Conservation (phyloP, 2,888 invertebrate genomes). For the Reticulitermes lucifugus region DNA sequence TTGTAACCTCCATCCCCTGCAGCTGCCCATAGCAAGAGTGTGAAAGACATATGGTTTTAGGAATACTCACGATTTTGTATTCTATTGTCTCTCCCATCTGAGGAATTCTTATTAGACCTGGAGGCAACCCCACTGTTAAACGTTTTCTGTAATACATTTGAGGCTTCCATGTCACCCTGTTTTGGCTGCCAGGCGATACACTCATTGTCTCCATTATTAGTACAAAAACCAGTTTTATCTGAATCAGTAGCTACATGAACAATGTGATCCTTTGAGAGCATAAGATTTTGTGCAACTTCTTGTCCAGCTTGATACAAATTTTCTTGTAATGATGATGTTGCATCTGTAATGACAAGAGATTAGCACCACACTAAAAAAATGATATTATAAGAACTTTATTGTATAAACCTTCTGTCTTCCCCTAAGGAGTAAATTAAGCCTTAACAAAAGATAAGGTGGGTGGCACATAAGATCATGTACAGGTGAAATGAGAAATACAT, state of each 20-base stretch:
- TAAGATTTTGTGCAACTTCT: not conserved
- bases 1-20: too few species aligned
- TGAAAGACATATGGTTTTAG: too few species aligned
- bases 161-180: not conserved
- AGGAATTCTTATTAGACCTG: constrained; percentile 6
- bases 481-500: too few species aligned
- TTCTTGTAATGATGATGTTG: constrained; percentile 29
- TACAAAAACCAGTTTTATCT: constrained; percentile 7
- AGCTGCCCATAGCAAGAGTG: too few species aligned
- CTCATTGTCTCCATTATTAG: not conserved
- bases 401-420: not conserved
- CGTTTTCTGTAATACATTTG: not conserved
- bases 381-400: not conserved
- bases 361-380: too few species aligned
- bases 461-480: too few species aligned
- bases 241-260: not conserved
- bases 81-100: not conserved
- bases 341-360: constrained; percentile 26
- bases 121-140: not conserved
- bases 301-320: constrained; percentile 21
- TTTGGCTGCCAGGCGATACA: not conserved
- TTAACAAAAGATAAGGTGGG: too few species aligned
- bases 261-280: constrained; percentile 1
- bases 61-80: constrained; percentile 15
- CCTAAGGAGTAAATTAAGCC: too few species aligned